Conservation (phyloP, 2,888 invertebrate species). For the Acleris holmiana region DNA sequence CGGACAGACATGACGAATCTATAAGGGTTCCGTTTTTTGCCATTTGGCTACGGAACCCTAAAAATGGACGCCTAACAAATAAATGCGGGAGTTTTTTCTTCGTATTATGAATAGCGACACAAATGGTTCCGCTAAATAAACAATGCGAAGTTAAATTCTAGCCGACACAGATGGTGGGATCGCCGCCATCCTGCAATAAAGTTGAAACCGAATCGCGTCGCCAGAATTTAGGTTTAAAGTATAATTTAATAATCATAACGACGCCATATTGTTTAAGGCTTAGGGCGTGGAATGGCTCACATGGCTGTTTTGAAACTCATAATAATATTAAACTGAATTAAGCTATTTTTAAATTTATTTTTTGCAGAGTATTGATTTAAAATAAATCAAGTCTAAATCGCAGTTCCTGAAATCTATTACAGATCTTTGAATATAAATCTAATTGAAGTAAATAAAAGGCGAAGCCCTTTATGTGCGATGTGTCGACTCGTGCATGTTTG, state of each 20-base stretch:
- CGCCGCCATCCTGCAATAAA: constrained; percentile 65
- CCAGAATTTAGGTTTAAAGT: constrained; percentile 57
- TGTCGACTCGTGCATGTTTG: too few relatives aligned
- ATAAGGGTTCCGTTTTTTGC: too few relatives aligned
- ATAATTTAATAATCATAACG: constrained; percentile 81
- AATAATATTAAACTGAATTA: too few relatives aligned
- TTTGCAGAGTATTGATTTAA: too few relatives aligned
- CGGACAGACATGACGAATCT: too few relatives aligned
- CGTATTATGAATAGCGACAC: constrained; percentile 53
- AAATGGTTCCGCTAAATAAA: constrained; percentile 77
- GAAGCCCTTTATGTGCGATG: too few relatives aligned
- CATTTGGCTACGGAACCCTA: too few relatives aligned
- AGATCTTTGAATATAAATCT: too few relatives aligned
- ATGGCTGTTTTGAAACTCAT: constrained; percentile 7
- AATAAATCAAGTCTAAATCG: too few relatives aligned
- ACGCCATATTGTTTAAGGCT: constrained; percentile 74
- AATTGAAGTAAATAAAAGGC: too few relatives aligned
- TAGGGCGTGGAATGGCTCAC: constrained; percentile 37
- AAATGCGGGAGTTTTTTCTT: constrained; percentile 44
- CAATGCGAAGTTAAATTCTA: constrained; percentile 65
- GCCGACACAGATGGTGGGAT: constrained; percentile 72
- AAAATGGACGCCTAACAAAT: constrained; percentile 34
- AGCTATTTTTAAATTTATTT: too few relatives aligned
- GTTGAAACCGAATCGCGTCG: constrained; percentile 70
- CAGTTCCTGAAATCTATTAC: too few relatives aligned